phyloP scores from a whole-genome alignment of 2,113 vertebrate genomes.

The Parus major region DNA sequence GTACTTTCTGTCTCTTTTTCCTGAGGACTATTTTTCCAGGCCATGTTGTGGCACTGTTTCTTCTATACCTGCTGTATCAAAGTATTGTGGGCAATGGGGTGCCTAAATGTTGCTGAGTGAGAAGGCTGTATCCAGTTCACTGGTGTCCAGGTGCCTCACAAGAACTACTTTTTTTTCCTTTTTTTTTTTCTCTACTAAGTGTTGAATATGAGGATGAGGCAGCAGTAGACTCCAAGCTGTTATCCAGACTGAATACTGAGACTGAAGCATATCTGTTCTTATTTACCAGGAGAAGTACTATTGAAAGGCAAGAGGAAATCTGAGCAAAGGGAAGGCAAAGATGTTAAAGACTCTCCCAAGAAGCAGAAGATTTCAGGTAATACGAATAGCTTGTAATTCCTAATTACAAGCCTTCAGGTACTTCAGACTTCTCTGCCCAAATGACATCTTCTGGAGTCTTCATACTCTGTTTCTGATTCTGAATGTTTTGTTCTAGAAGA shows the following conservation, averaged over 20 bases:
- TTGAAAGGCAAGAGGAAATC: slow-evolving; percentile 72
- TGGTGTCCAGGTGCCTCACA: not conserved
- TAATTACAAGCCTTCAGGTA: not conserved
- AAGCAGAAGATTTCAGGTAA: slow-evolving; percentile 75
- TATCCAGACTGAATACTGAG: not conserved
- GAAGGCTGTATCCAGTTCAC: not conserved
- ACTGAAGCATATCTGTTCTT: slow-evolving; percentile 23
- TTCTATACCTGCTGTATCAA: not conserved
- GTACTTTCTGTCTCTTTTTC: not conserved
- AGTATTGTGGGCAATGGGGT: not conserved
- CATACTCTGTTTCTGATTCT: not conserved
- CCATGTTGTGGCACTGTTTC: not conserved
- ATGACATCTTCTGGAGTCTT: not conserved
- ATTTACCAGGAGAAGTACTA: not conserved
- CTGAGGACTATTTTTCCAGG: not conserved
- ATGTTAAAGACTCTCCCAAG: slow-evolving; percentile 66
- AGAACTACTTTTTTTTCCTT: not conserved
- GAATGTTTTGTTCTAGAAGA: not conserved
- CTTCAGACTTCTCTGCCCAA: not conserved
- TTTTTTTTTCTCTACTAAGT: not conserved
- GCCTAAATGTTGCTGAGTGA: not conserved
- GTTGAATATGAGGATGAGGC: not conserved
- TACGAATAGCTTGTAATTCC: not conserved
- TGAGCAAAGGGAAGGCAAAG: slow-evolving; percentile 62
- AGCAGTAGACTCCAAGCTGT: slow-evolving; percentile 16